Evolutionary conservation across 2,888 invertebrate species (phyloP).

Genomic region (Heliothis peltigera): DNA sequence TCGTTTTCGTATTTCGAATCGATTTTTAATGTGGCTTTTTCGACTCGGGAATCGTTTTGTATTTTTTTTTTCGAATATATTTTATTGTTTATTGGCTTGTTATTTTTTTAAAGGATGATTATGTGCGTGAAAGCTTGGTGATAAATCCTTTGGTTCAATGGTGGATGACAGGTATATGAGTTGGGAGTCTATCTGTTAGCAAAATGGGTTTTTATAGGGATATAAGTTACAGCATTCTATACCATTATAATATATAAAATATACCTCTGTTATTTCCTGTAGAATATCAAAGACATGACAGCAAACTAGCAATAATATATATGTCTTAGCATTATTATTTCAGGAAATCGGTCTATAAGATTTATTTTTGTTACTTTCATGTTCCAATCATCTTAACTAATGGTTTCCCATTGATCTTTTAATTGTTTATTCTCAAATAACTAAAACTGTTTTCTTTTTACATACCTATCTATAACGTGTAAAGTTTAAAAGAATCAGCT

Average conservation of each 20-base stretch:
- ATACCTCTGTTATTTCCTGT: slow-evolving; percentile 23
- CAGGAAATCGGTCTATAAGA: neutral
- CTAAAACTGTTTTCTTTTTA: too few relatives aligned
- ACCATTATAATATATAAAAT: slow-evolving; percentile 33
- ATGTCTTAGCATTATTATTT: neutral
- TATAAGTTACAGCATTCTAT: slow-evolving; percentile 36
- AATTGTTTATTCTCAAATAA: too few relatives aligned
- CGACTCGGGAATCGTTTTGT: slow-evolving; percentile 38
- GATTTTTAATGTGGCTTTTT: slow-evolving; percentile 63
- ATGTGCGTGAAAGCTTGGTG: slow-evolving; percentile 31
- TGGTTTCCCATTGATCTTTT: too few relatives aligned
- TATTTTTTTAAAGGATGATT: slow-evolving; percentile 51
- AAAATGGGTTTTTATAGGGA: slow-evolving; percentile 34
- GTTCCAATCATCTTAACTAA: too few relatives aligned
- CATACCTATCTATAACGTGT: too few relatives aligned
- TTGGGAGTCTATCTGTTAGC: slow-evolving; percentile 43
- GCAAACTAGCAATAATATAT: slow-evolving; percentile 6
- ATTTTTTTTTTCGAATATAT: slow-evolving; percentile 15
- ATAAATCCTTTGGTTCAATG: slow-evolving; percentile 51
- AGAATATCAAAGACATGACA: slow-evolving; percentile 29
- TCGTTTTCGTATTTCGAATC: slow-evolving; percentile 79
- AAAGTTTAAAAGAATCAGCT: too few relatives aligned
- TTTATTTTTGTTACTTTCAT: neutral
- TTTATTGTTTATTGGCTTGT: slow-evolving; percentile 48
- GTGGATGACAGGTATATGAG: slow-evolving; percentile 51